Evolutionary conservation across 1,140 invertebrate species (phyloP).

Genomic region (Dreissena rostriformis): DNA sequence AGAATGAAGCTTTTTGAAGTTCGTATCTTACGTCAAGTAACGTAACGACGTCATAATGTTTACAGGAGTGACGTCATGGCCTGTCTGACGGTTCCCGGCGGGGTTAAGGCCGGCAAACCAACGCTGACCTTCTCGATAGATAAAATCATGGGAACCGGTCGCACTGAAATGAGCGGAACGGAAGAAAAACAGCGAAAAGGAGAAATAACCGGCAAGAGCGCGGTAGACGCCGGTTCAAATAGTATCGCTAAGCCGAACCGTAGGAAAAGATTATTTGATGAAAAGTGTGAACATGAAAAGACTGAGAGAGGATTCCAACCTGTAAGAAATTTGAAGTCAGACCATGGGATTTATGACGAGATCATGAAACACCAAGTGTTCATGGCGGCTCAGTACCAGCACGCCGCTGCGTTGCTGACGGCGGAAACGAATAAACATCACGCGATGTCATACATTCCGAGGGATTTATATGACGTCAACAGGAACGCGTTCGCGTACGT

Average conservation of each 20-base stretch:
- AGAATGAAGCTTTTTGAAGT: no score
- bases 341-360: conserved; percentile 19
- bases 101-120: conserved; percentile 47
- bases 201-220: background rate
- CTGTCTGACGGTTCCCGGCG: background rate
- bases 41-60: no score
- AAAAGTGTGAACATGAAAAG: background rate
- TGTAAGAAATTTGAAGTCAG: background rate
- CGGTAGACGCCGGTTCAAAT: no score
- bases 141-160: conserved; percentile 67
- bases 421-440: conserved; percentile 32
- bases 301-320: conserved; percentile 43
- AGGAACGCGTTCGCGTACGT: conserved; percentile 55
- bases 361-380: conserved; percentile 38
- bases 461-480: conserved; percentile 35
- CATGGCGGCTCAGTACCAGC: conserved; percentile 50
- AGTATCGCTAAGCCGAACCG: background rate
- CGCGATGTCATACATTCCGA: conserved; percentile 10
- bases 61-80: background rate
- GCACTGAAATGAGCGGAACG: conserved; percentile 37
- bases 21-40: no score
- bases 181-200: background rate
- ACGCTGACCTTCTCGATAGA: conserved; percentile 75
- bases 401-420: conserved; percentile 33
- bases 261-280: background rate